Percentiles rank a stretch among this genome's conserved stretches.
These are phyloP conservation scores for Hyaena hyaena DNA, from an alignment of 2,113 vertebrate species.

Conservation along the genomic window DNA sequence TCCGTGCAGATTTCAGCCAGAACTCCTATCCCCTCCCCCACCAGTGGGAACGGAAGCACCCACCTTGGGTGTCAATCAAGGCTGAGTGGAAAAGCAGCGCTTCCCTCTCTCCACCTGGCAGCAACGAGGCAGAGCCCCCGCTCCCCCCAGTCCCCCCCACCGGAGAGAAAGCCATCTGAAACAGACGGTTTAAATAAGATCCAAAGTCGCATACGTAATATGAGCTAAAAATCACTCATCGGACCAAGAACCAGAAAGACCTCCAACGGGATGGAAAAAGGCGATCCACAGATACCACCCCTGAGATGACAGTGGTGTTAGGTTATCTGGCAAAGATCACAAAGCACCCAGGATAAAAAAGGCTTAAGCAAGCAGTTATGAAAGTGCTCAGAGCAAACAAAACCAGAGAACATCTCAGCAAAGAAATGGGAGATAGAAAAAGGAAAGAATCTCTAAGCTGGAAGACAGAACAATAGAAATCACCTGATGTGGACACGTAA, in stretches of 20 bases:
- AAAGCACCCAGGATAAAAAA: neutral
- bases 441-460: neutral
- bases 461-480: neutral
- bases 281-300: no score
- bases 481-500: rapidly evolving
- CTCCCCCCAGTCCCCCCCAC: no score
- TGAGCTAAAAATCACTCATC: neutral
- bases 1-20: no score
- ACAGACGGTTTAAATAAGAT: neutral
- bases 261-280: neutral
- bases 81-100: neutral
- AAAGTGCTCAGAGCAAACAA: neutral
- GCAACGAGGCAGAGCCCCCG: rapidly evolving
- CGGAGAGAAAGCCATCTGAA: neutral
- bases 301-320: neutral
- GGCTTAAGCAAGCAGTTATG: neutral
- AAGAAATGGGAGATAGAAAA: neutral
- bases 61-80: neutral
- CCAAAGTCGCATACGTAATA: neutral
- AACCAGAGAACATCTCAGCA: neutral
- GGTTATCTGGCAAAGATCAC: neutral
- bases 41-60: neutral
- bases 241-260: neutral
- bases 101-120: neutral
- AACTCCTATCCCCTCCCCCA: no score